Conservation (phyloP, 2,797 vertebrate genomes). For the Danio jaintianensis region DNA sequence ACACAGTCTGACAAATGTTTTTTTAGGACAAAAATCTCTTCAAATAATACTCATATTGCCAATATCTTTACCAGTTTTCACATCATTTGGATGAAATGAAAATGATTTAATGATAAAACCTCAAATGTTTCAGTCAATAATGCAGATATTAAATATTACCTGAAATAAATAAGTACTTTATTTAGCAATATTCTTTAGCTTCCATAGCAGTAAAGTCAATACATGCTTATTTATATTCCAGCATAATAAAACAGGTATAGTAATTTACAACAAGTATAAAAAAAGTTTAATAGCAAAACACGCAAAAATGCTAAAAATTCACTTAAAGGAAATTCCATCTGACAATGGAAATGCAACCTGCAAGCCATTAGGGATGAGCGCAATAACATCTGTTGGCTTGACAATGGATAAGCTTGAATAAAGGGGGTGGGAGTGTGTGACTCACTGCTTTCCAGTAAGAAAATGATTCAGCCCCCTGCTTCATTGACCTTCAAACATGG, state of each 20-base stretch:
- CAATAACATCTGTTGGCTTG: constrained; percentile 56
- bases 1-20: too few relatives aligned
- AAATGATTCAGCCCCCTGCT: constrained; percentile 73
- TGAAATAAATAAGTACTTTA: neutral
- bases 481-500: constrained; percentile 58
- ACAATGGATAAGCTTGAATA: constrained; percentile 50
- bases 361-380: constrained; percentile 51
- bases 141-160: neutral
- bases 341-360: constrained; percentile 61
- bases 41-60: too few relatives aligned
- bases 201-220: too few relatives aligned
- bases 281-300: neutral
- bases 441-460: constrained; percentile 80
- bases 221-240: neutral
- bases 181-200: neutral
- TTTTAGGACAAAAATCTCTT: too few relatives aligned
- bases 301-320: constrained; percentile 56
- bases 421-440: constrained; percentile 70
- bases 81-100: too few relatives aligned
- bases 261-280: neutral
- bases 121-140: too few relatives aligned
- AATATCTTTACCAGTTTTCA: too few relatives aligned
- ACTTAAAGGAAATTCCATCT: constrained; percentile 56
- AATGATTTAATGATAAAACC: too few relatives aligned
- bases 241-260: neutral